Evolutionary conservation across 2,797 vertebrate species (phyloP).

Genomic region (Hydrophis major): DNA sequence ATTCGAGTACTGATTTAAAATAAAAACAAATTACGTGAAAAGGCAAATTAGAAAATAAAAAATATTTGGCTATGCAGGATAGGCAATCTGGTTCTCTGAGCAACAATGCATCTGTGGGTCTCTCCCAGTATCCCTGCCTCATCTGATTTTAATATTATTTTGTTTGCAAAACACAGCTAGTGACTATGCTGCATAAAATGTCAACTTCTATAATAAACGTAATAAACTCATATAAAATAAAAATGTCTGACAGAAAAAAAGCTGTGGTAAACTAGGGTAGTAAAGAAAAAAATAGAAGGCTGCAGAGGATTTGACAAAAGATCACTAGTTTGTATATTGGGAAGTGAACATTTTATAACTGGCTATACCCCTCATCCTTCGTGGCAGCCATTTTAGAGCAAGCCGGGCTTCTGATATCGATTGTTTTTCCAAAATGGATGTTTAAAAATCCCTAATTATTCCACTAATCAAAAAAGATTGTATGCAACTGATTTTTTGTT

Average conservation of each 20-base stretch:
- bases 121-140: background rate
- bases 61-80: background rate
- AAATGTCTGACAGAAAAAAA: background rate
- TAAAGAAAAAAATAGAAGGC: background rate
- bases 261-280: background rate
- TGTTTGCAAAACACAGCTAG: background rate
- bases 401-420: background rate
- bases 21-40: slow-evolving; percentile 34
- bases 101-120: background rate
- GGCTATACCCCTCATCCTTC: background rate
- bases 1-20: slow-evolving; percentile 63
- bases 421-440: background rate
- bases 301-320: background rate
- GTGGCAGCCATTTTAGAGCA: background rate
- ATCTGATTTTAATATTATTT: background rate
- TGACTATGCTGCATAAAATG: background rate
- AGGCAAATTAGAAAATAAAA: background rate
- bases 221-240: background rate
- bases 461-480: background rate
- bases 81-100: slow-evolving; percentile 17
- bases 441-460: background rate
- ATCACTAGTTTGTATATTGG: background rate
- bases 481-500: background rate
- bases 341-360: background rate
- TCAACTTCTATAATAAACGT: slow-evolving; percentile 10